These are phyloP conservation scores for Paramormyrops hopkinsi DNA, from an alignment of 2,797 vertebrate species.

Conservation along the genomic window DNA sequence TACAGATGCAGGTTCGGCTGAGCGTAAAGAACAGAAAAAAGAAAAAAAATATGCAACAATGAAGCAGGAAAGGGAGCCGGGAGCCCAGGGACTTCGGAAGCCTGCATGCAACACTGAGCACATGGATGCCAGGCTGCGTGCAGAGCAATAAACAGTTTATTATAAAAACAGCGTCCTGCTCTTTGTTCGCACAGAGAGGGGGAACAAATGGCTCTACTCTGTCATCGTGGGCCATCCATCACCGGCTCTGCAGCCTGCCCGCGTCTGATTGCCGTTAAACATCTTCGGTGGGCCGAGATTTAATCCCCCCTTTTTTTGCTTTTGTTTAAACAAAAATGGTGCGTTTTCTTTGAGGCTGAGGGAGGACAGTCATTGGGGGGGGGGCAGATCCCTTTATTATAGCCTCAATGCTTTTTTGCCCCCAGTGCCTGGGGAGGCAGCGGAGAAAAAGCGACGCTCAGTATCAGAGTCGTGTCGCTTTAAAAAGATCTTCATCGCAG, in stretches of 20 bases:
- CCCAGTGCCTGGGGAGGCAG: conserved; percentile 24
- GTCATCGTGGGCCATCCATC: conserved; percentile 43
- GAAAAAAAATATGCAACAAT: background rate
- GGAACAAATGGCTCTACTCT: conserved; percentile 34
- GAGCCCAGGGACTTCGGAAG: background rate
- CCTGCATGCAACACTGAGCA: conserved; percentile 30
- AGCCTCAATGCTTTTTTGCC: conserved; percentile 45
- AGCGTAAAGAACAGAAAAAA: background rate
- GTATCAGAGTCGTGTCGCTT: conserved; percentile 39
- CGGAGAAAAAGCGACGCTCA: conserved; percentile 19
- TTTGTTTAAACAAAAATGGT: conserved; percentile 45
- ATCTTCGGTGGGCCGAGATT: conserved; percentile 27
- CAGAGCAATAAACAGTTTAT: conserved; percentile 39
- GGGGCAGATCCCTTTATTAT: conserved; percentile 42
- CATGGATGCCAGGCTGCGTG: conserved; percentile 29
- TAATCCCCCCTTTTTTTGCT: background rate
- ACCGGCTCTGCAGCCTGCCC: conserved; percentile 41
- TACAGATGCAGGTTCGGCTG: conserved; percentile 1
- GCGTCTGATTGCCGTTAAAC: conserved; percentile 46
- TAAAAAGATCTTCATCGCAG: conserved; percentile 40
- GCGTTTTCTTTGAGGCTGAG: conserved; percentile 45
- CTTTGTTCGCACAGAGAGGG: conserved; percentile 37
- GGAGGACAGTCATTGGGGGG: conserved; percentile 33
- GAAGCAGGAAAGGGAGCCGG: background rate
- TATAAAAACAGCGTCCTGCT: conserved; percentile 33